phyloP scores from a whole-genome alignment of 64 coral and sea anemone genomes.

The Orbicella faveolata region DNA sequence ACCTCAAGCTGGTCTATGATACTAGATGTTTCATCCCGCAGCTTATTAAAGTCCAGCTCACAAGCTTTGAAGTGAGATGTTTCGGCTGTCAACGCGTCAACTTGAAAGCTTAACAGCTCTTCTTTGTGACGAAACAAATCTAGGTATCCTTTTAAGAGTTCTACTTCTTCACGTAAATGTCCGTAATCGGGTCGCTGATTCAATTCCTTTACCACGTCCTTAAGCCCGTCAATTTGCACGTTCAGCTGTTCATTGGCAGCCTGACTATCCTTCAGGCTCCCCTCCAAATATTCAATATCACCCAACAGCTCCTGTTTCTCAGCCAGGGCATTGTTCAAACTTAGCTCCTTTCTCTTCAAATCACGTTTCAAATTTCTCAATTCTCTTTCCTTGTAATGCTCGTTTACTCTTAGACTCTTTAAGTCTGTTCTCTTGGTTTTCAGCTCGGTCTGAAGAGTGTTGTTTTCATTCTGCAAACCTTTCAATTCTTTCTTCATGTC shows the following conservation, averaged over 20 bases:
- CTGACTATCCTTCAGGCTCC: background rate
- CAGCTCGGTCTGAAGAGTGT: background rate
- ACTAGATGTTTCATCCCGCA: no score
- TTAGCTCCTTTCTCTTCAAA: background rate
- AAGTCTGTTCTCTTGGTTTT: background rate
- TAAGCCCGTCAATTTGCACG: background rate
- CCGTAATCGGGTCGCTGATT: background rate
- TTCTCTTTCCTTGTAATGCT: constrained; percentile 9
- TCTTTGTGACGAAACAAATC: background rate
- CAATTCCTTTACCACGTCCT: background rate
- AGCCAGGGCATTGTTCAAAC: background rate
- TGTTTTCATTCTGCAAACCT: background rate
- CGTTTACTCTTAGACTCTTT: background rate
- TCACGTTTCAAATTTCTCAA: constrained; percentile 4
- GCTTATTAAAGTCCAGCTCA: background rate
- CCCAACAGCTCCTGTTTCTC: background rate
- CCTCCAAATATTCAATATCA: background rate
- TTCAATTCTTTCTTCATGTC: background rate
- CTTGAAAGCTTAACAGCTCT: background rate
- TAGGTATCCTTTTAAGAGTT: background rate
- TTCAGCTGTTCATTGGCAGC: background rate
- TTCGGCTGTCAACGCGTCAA: background rate
- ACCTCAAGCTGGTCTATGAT: no score
- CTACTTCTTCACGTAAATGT: background rate
- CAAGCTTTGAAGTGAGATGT: background rate